Evolutionary conservation across 2,113 vertebrate genomes (phyloP).

Genomic region (Oncorhynchus keta): DNA sequence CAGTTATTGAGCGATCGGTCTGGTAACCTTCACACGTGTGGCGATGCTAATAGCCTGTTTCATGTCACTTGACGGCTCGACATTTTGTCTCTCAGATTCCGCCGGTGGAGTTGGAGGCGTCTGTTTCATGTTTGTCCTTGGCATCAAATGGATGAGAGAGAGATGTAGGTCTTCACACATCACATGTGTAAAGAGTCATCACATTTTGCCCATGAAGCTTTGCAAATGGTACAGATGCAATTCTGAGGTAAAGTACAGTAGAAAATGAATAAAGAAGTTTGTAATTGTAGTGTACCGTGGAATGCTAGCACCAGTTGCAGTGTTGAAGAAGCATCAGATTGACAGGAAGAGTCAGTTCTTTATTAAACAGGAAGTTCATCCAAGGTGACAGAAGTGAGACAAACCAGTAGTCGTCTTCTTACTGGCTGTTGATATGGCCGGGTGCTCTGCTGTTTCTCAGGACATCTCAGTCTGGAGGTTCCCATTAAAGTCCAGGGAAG

Average conservation of each 20-base stretch:
- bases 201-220: not conserved
- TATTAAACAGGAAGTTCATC: slow-evolving; percentile 49
- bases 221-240: no score
- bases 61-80: not conserved
- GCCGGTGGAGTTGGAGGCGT: not conserved
- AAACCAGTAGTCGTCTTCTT: not conserved
- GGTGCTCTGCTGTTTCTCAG: not conserved
- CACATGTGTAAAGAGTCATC: not conserved
- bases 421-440: not conserved
- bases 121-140: not conserved
- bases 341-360: slow-evolving; percentile 22
- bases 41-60: not conserved
- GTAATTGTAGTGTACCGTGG: not conserved
- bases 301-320: not conserved
- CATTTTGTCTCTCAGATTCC: not conserved
- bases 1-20: not conserved
- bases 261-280: no score
- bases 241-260: no score
- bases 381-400: slow-evolving; percentile 1
- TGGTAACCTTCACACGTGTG: not conserved
- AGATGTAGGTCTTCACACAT: not conserved
- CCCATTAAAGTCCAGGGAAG: not conserved
- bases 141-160: not conserved
- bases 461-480: no score
- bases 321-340: not conserved